These are phyloP conservation scores for Epinephelus moara DNA, from an alignment of 2,113 vertebrate species.

Conservation along the genomic window DNA sequence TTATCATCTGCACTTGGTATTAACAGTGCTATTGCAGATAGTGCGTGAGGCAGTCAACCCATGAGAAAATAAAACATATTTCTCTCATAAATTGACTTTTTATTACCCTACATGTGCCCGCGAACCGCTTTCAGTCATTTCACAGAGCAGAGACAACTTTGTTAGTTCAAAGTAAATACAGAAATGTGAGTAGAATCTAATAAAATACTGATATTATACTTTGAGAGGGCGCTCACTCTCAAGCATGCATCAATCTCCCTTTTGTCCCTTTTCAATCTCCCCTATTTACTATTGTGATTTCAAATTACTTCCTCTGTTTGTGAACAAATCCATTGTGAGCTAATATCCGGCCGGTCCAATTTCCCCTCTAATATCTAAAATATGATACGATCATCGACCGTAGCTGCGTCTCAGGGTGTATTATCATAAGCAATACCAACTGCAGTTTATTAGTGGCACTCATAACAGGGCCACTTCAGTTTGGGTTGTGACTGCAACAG, in stretches of 20 bases:
- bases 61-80: not conserved
- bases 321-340: constrained; percentile 6
- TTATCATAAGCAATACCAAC: not conserved
- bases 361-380: constrained; percentile 14
- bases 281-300: not conserved
- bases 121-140: constrained; percentile 11
- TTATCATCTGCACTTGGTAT: constrained; percentile 24
- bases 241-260: constrained; percentile 50
- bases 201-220: constrained; percentile 6
- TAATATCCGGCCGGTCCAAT: not conserved
- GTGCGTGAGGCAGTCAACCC: not conserved
- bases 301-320: not conserved
- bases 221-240: constrained; percentile 7
- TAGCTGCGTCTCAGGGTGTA: not conserved
- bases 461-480: constrained; percentile 1
- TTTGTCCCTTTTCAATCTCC: constrained; percentile 42
- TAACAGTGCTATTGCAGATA: constrained; percentile 7
- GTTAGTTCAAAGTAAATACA: constrained; percentile 40
- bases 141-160: constrained; percentile 3
- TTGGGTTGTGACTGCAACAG: constrained; percentile 8
- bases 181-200: constrained; percentile 38
- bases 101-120: not conserved
- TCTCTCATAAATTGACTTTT: not conserved
- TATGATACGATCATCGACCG: constrained; percentile 1
- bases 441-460: constrained; percentile 12